Conservation (phyloP, 1,140 invertebrate genomes). For the Frieseomelitta varia region DNA sequence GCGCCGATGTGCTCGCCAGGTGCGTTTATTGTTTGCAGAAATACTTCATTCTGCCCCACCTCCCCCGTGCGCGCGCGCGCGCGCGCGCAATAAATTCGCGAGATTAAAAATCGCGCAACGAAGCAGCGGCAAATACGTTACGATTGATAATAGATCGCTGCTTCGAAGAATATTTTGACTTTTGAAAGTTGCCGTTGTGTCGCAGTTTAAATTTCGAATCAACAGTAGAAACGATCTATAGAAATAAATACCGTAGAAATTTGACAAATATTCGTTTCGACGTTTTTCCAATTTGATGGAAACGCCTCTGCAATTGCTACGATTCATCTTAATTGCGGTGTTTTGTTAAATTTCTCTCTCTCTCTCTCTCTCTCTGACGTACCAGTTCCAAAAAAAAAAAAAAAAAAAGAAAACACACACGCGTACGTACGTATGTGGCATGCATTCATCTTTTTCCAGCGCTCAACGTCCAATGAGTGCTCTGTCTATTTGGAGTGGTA, state of each 20-base stretch:
- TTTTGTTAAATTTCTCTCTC: conserved; percentile 27
- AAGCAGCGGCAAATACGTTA: not conserved
- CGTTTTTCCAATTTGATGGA: not conserved
- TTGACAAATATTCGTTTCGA: not conserved
- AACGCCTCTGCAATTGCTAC: conserved; percentile 29
- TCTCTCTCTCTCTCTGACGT: not conserved
- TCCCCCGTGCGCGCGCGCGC: too few relatives aligned
- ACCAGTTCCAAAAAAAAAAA: conserved; percentile 7
- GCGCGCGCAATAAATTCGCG: not conserved
- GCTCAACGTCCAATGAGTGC: conserved; percentile 63
- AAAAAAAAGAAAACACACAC: too few relatives aligned
- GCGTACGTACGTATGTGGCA: conserved; percentile 61
- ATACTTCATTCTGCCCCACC: not conserved
- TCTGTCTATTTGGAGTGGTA: conserved; percentile 54
- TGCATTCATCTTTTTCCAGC: conserved; percentile 75
- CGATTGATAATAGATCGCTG: not conserved
- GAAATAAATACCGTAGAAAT: too few relatives aligned
- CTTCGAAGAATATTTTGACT: not conserved
- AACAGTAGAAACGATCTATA: not conserved
- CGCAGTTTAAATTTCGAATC: not conserved
- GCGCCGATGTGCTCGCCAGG: not conserved
- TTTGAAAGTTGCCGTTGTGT: not conserved
- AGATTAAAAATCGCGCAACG: not conserved
- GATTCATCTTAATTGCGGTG: conserved; percentile 48
- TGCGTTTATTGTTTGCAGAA: conserved; percentile 7